Evolutionary conservation across 2,797 vertebrate genomes (phyloP), one percentile per base, ranked within the genome.

Genomic region (Dromococcyx pavoninus): DNA sequence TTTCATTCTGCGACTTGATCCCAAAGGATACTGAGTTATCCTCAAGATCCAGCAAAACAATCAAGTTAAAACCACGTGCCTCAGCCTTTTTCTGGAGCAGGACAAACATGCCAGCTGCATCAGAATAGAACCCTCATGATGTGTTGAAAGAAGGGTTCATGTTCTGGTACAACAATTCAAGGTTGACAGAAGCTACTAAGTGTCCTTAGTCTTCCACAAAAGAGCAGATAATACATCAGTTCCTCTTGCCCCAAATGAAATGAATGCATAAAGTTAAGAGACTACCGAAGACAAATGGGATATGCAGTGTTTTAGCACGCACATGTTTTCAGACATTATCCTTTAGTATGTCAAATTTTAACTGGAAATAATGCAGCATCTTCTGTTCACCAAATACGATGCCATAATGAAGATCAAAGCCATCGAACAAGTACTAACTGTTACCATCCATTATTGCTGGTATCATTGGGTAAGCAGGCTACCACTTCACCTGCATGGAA

Each of bases 51-150:
- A 58, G 61, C 69, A 86, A 82, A 96, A 43, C 25, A 67, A 69
- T 51, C 35, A 56, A 79, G 76, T 76, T 32, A 85, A 73, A 73
- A 74, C 24, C 33, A 64, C 0, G 0, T 6, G 7, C 43, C 73
- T 76, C 28, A 39, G 13, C 46, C 41, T 73, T 81, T 78, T 78
- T 72, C 51, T 79, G 64, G 41, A 79, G 39, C 35, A 75, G 72
- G 41, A 71, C 48, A 78, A 35, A 44, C 69, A 24, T 17, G 19
- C 6, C 74, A 41, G 10, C 35, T 50, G 37, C 19, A 80, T 37
- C 60, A 67, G 60, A 37, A 62, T 41, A 83, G 46, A 86, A 46
- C 1, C 6, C 9, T 15, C 2, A 2, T 0, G 0, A 67, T 5
- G 13, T 2, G 1, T 0, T 69, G 13, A 18, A 65, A 80, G 39